These are phyloP conservation scores for Drosophila takahashii DNA, from an alignment of 1,140 invertebrate species.

Conservation along the genomic window DNA sequence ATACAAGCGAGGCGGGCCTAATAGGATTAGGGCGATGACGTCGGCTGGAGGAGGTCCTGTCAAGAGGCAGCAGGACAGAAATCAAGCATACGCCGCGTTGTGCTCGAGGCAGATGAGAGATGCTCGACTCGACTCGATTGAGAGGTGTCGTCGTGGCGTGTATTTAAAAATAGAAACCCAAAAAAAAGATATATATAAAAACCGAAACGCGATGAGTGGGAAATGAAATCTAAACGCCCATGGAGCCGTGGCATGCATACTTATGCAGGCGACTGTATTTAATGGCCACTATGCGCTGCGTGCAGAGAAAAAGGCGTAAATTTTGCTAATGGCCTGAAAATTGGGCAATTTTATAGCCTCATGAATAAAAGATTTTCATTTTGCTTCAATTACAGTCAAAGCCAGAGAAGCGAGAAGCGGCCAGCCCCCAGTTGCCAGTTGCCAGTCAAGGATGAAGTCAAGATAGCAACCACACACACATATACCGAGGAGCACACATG, in stretches of 20 bases:
- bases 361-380: conserved; percentile 85
- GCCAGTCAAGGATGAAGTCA: conserved; percentile 74
- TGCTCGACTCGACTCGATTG: not conserved
- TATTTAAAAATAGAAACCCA: conserved; percentile 46
- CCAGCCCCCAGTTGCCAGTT: conserved; percentile 34
- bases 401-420: conserved; percentile 31
- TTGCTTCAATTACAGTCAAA: conserved; percentile 84
- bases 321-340: conserved; percentile 85
- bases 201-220: conserved; percentile 22
- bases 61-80: conserved; percentile 36
- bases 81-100: conserved; percentile 64
- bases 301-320: conserved; percentile 84
- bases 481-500: conserved; percentile 7
- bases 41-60: conserved; percentile 39
- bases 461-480: conserved; percentile 58
- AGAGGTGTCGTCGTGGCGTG: conserved; percentile 47
- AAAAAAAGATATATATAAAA: not conserved
- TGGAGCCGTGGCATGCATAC: conserved; percentile 63
- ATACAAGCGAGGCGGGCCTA: conserved; percentile 70
- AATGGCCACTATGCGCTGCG: conserved; percentile 80
- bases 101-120: not conserved
- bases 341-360: conserved; percentile 85
- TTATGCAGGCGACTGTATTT: conserved; percentile 82
- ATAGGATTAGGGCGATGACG: conserved; percentile 67
- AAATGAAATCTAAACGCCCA: conserved; percentile 69